Conservation (phyloP, 1,140 invertebrate species). For the Oncopeltus fasciatus region DNA sequence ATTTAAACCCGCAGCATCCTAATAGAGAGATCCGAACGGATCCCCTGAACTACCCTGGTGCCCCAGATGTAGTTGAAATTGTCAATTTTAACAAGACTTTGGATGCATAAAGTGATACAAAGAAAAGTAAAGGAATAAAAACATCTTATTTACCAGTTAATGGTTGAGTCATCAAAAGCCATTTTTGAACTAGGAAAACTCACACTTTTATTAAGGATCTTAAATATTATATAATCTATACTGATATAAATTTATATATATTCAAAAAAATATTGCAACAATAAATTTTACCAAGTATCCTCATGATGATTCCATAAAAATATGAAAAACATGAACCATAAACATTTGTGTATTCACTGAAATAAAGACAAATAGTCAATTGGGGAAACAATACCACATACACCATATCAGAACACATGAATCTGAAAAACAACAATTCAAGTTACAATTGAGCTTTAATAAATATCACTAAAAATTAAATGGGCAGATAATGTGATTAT, state of each 20-base stretch:
- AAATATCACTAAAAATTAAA: background rate
- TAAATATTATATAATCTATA: no score
- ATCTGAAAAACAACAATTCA: conserved; percentile 30
- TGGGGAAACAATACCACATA: conserved; percentile 74
- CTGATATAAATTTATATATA: background rate
- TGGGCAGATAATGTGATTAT: background rate
- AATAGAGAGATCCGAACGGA: no score
- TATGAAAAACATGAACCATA: conserved; percentile 60
- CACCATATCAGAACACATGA: conserved; percentile 60
- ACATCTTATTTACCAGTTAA: no score
- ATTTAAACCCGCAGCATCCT: no score
- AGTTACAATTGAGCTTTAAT: background rate
- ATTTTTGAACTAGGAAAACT: no score
- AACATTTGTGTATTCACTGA: conserved; percentile 49
- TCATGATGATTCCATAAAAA: conserved; percentile 45
- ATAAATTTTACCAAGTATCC: conserved; percentile 42
- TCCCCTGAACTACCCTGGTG: no score
- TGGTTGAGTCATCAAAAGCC: no score
- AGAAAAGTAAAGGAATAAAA: no score
- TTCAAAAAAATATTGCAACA: background rate
- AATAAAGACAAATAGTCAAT: conserved; percentile 62
- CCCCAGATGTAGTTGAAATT: no score
- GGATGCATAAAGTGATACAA: no score
- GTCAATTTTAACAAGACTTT: no score
- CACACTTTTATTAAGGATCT: no score